Base-by-base conservation (phyloP, 2,797 vertebrate species). In the Phoeniculus purpureus region DNA sequence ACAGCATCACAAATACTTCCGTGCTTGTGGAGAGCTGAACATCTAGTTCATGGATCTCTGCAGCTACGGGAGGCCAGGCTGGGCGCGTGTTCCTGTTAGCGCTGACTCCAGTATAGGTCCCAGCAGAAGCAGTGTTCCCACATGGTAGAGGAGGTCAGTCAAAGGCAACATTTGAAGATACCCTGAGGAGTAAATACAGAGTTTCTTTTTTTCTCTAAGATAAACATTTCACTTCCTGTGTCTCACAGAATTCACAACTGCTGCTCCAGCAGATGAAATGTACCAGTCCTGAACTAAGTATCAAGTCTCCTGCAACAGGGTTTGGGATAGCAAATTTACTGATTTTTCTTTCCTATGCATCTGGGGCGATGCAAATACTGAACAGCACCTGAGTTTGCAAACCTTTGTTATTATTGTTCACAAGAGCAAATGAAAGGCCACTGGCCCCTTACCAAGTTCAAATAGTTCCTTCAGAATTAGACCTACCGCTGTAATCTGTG, bases 251-350 rank as follows among this genome's bases (percentile, higher is more conserved):
- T 93, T 93, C 68, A 81, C 0, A 0, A 20, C 51, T 26, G 60
- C 80, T 73, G 67, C 37, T 12, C 85, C 81, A 83, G 55, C 71
- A 95, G 70, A 82, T 55, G 81, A 88, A 94, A 73, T 60, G 40
- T 34, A 66, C 19, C 7, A 43, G n/a, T 83, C 3, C 0, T 54
- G 40, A 34, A 52, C 45, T 81, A 83, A 90, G 81, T 75, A 62
- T 23, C 74, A 4, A 81, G 64, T 51, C 50, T 64, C 55, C 59
- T 65, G 12, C 50, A 81, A 59, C 10, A 62, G 23, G 10, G 15
- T 61, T 74, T 67, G 32, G 26, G 60, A 62, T 25, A 73, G 29
- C 6, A 93, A 87, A 93, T 87, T 59, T 83, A 5, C 62, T 78
- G 10, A 58, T 86, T 89, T 83, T 86, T 89, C 29, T 80, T 86